Base-by-base conservation (phyloP, 2,888 invertebrate genomes). In the Cheilosia urbana region DNA sequence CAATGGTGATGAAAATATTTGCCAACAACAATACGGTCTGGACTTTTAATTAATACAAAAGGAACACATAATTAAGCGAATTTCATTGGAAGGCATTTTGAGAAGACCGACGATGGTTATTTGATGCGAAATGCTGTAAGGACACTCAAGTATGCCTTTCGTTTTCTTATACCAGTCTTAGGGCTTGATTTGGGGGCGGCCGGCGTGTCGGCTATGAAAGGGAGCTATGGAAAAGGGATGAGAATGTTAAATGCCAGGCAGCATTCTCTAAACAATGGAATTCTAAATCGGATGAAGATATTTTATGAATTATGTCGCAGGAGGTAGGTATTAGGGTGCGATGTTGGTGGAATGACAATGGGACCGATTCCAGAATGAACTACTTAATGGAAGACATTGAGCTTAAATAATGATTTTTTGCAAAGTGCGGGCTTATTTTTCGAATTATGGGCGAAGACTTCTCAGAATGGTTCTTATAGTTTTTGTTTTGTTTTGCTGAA, bases 241-340 rank as follows among this genome's bases (percentile, higher is more conserved):
- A 27, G 17, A 47, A 69, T 55, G 68, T 69, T 69, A 62, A 62
- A 77, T 69, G 40, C 53, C 62, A 60, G 45, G 15, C 62, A 6
- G 68, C 24, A 55, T 62, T 77, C 77, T 55, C n/a, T 68, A 62
- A 77, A 78, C 78, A 71, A 78, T 78, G 69, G 78, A 71, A 71
- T 63, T 63, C 78, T 30, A 78, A 78, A 78, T 78, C 78, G 78
- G 78, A 78, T 78, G 78, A 78, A 78, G 78, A 71, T 78, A 78
- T 78, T 78, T 78, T 78, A 78, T 78, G 69, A 78, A 78, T 78
- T 78, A 78, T 78, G 69, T 78, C 78, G 27, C 63, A 63, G 47
- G 49, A 71, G 78, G 69, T 71, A 71, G 78, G 69, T 71, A 71
- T 57, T 57, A 63, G 21, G 11, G 17, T n/a, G 4, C 15, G 40